Percentiles rank a stretch among this genome's conserved stretches.
These are phyloP conservation scores for Drosophila anceps DNA, from an alignment of 2,888 invertebrate genomes.

Conservation along the genomic window DNA sequence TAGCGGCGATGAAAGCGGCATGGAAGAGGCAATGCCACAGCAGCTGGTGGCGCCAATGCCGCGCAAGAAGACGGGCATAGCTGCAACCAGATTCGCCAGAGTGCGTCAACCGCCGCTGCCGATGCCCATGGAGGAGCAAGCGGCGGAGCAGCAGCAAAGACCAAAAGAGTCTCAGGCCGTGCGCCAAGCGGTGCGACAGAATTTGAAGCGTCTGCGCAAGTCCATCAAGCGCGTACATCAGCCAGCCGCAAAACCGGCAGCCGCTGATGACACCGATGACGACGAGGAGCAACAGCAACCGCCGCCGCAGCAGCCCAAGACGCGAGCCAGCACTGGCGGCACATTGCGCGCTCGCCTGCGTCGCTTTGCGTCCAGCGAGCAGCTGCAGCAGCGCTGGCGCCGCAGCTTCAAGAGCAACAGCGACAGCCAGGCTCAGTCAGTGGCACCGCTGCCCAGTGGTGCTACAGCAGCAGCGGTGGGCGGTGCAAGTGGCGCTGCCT, in stretches of 20 bases:
- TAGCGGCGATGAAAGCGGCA: conserved; percentile 79
- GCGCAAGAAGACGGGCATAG: conserved; percentile 66
- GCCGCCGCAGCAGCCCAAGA: neutral
- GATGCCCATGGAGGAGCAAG: conserved; percentile 40
- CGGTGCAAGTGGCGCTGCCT: conserved; percentile 14
- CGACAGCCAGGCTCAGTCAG: conserved; percentile 69
- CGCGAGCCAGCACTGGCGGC: conserved; percentile 6
- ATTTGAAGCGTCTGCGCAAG: conserved; percentile 76
- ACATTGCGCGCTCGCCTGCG: conserved; percentile 73
- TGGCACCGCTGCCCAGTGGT: no score
- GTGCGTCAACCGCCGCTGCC: conserved; percentile 66
- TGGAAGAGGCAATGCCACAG: conserved; percentile 63
- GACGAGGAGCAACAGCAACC: conserved; percentile 14
- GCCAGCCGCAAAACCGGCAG: conserved; percentile 16
- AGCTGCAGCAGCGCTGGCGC: conserved; percentile 77
- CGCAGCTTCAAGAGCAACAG: conserved; percentile 69
- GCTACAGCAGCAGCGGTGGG: no score
- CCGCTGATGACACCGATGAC: conserved; percentile 39
- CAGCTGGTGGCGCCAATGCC: neutral
- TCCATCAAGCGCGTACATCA: conserved; percentile 71
- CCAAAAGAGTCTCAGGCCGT: conserved; percentile 19
- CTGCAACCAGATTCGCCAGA: conserved; percentile 71
- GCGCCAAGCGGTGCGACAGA: conserved; percentile 67
- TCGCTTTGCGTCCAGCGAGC: conserved; percentile 71
- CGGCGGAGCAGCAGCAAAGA: neutral